These are phyloP conservation scores for Steinernema feltiae DNA, from an alignment of 1,140 invertebrate genomes.

Conservation along the genomic window DNA sequence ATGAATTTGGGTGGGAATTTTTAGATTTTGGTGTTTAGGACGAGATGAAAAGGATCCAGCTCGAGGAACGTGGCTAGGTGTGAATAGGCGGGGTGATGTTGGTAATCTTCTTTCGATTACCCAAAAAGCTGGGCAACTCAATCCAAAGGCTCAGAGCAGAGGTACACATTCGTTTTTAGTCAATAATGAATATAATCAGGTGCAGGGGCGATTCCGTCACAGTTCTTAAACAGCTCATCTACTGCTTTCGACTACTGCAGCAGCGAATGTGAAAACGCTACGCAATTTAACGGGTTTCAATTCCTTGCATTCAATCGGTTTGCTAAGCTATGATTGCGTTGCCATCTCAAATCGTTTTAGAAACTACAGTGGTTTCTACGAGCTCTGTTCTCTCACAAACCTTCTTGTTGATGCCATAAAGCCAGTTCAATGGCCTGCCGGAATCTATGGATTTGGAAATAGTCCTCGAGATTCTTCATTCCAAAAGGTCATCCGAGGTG, in stretches of 20 bases:
- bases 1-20: constrained; percentile 14
- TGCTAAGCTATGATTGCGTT: not conserved
- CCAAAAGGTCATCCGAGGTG: constrained; percentile 38
- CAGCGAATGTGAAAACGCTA: constrained; percentile 16
- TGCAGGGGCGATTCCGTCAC: constrained; percentile 29
- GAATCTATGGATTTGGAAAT: constrained; percentile 41
- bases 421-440: constrained; percentile 32
- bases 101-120: constrained; percentile 45
- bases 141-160: constrained; percentile 29
- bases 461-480: constrained; percentile 42
- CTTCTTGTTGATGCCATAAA: constrained; percentile 27
- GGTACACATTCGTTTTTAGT: constrained; percentile 6
- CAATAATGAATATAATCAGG: constrained; percentile 17
- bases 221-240: constrained; percentile 26
- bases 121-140: constrained; percentile 25
- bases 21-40: constrained; percentile 29
- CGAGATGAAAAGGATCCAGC: constrained; percentile 39
- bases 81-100: constrained; percentile 32
- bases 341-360: constrained; percentile 34
- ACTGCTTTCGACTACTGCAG: constrained; percentile 18
- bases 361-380: constrained; percentile 7
- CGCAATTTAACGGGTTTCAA: constrained; percentile 42
- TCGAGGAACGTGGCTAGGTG: constrained; percentile 43
- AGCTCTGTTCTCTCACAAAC: constrained; percentile 35
- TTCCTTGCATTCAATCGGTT: constrained; percentile 38